Base-by-base conservation (phyloP, 2,888 invertebrate genomes). In the Sarcophaga caerulescens region DNA sequence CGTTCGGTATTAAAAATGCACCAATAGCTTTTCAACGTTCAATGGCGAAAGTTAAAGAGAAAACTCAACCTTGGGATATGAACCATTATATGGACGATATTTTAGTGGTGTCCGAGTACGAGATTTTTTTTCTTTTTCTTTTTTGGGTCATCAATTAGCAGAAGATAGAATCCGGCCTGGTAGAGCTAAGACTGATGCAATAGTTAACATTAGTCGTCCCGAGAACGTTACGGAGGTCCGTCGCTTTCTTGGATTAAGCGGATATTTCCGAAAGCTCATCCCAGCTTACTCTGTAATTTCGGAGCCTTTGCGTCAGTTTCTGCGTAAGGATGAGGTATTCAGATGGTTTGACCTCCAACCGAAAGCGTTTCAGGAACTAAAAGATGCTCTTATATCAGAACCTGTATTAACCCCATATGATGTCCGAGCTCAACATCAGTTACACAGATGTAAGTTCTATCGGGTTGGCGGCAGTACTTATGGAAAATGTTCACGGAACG, bases 231-330 rank as follows among this genome's bases (percentile, higher is more conserved):
- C 77, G 0, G 85, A 79, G 4, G 81, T 87, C 2, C 59, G 86
- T 1, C 81, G 76, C 35, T 86, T 88, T 71, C 44, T 88, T n/a
- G 88, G 84, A 11, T 47, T 87, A 2, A 87, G 81, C 0, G 82
- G 85, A 0, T 87, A 79, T 59, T 88, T 87, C 62, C 63, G 85
- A 10, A 88, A 87, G 52, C 87, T 87, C 60, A 70, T 88, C 0
- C 23, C 70, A 12, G 57, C 69, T 0, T 88, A 84, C 35, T 70
- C 79, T 17, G 44, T 83, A 1, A 83, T 87, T 10, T 81, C 85
- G 6, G 79, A 84, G 60, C 81, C 82, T 4, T 57, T 85, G 12
- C 35, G 69, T 4, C 25, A 35, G 10, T 52, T 86, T 2, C 44
- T 86, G n/a, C 25, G 65, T 10, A 84, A 86, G 66, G 60, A 74